A percentile compares a stretch with the other conserved stretches of the same genome.
These are phyloP conservation scores for Acanthiza pusilla DNA, from an alignment of 2,797 vertebrate genomes.

Conservation along the genomic window DNA sequence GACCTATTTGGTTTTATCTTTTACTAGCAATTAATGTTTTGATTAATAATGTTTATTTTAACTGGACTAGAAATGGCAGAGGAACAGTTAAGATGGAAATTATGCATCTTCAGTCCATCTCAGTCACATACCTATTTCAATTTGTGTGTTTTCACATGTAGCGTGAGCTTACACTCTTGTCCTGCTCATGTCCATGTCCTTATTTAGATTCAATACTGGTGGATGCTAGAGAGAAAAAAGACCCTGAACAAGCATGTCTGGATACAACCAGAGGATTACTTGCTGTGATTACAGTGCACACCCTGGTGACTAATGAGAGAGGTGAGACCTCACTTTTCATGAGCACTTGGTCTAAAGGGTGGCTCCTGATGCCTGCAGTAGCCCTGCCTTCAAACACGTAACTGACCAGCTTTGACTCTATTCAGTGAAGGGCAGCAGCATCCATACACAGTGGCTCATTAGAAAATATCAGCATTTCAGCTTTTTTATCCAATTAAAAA, in stretches of 20 bases:
- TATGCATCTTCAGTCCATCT: background rate
- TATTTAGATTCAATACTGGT: background rate
- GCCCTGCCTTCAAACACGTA: background rate
- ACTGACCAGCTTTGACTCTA: background rate
- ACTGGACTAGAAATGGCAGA: background rate
- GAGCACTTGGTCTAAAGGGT: background rate
- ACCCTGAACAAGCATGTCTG: background rate
- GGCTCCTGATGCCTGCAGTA: background rate
- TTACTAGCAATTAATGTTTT: background rate
- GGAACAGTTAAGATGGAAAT: background rate
- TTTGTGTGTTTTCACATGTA: background rate
- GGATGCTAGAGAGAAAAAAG: background rate
- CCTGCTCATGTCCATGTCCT: background rate
- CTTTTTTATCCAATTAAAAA: conserved; percentile 54
- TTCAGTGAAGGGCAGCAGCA: background rate
- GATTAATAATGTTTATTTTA: background rate
- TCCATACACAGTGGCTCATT: background rate
- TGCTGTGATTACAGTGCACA: background rate
- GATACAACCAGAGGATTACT: background rate
- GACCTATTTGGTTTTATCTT: background rate
- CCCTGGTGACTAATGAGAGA: background rate
- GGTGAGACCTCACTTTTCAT: background rate
- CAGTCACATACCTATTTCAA: background rate
- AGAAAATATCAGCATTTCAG: conserved; percentile 13
- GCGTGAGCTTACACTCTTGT: background rate